Percentiles rank a stretch among this genome's conserved stretches.
phyloP scores from a whole-genome alignment of 2,888 invertebrate genomes.

The Dione vanillae region DNA sequence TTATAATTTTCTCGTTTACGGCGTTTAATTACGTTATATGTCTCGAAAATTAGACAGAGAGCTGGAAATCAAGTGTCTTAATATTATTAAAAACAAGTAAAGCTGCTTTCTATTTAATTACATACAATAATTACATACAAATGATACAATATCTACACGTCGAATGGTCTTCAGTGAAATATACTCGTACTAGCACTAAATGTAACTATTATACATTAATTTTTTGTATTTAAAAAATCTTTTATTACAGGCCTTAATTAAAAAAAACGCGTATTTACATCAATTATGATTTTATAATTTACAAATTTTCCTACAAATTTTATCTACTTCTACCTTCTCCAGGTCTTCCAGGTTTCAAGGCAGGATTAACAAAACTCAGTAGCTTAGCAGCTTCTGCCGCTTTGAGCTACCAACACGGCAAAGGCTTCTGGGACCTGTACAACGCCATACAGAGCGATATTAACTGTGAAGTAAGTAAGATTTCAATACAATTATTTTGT shows the following conservation, averaged over 20 bases:
- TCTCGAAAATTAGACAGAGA: background rate
- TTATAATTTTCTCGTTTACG: background rate
- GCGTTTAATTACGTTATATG: background rate
- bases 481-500: background rate
- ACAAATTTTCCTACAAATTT: background rate
- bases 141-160: too few species aligned
- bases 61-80: background rate
- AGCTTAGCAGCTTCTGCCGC: slow-evolving; percentile 91
- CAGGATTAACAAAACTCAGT: slow-evolving; percentile 88
- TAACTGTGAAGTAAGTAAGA: slow-evolving; percentile 87
- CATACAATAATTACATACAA: too few species aligned
- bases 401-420: slow-evolving; percentile 88
- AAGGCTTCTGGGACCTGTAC: slow-evolving; percentile 92
- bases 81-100: too few species aligned
- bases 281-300: too few species aligned
- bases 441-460: slow-evolving; percentile 88
- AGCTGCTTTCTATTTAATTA: too few species aligned
- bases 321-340: slow-evolving; percentile 43
- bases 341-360: slow-evolving; percentile 88
- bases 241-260: too few species aligned
- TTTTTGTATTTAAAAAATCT: too few species aligned
- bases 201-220: too few species aligned
- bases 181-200: too few species aligned
- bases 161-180: too few species aligned
- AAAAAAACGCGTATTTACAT: too few species aligned